Conservation (phyloP, 2,888 invertebrate species). For the Dynastes grantii region DNA sequence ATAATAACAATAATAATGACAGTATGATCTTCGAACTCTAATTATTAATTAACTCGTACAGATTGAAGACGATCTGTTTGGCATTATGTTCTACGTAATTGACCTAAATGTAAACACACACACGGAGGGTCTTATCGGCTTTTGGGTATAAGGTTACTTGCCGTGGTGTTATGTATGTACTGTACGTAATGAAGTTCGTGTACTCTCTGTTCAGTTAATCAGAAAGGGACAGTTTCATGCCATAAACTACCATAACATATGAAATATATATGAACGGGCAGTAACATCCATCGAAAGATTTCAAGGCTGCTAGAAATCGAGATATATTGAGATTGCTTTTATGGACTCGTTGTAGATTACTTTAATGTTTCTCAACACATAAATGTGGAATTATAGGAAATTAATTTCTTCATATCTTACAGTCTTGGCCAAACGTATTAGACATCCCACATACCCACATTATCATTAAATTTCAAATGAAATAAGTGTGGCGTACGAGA, state of each 20-base stretch:
- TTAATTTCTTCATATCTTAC: not conserved
- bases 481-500: too few relatives aligned
- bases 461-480: too few relatives aligned
- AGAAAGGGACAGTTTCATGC: conserved; percentile 3
- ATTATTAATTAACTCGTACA: conserved; percentile 39
- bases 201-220: not conserved
- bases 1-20: conserved; percentile 29
- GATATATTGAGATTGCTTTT: not conserved
- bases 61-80: conserved; percentile 32
- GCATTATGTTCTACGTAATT: conserved; percentile 30
- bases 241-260: not conserved
- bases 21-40: conserved; percentile 38
- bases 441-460: too few relatives aligned
- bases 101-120: conserved; percentile 40
- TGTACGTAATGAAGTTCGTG: not conserved
- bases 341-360: not conserved
- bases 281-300: not conserved
- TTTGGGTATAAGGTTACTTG: not conserved
- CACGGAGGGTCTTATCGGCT: conserved; percentile 14
- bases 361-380: not conserved
- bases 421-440: too few relatives aligned
- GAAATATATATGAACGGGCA: too few relatives aligned
- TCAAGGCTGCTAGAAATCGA: not conserved
- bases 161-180: conserved; percentile 4
- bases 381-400: not conserved